Evolutionary conservation across 2,888 invertebrate genomes (phyloP), one percentile per base, ranked within the genome.

Genomic region (Neocrepidodera transversa): DNA sequence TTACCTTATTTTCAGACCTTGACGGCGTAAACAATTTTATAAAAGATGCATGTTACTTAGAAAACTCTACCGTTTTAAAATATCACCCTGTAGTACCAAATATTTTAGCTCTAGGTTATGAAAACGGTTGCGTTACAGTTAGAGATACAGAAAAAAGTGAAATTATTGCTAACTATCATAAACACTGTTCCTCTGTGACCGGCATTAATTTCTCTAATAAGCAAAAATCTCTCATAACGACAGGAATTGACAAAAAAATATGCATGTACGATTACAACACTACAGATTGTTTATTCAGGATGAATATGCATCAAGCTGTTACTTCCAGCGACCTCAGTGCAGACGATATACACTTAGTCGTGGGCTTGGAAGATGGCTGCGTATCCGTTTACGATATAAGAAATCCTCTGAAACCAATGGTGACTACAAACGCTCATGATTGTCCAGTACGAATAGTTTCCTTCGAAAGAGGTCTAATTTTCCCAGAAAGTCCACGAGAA

Each of bases 311-410:
- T 32, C 70, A 73, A 42, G 68, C 73, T 1, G 64, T 77, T 1
- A 74, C 73, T 2, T 64, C 71, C 1, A 60, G 76, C 2, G 77
- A 76, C 49, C 64, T 75, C 13, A 72, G 73, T 52, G 51, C 64
- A 4, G 72, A 76, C 54, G 74, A 72, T 13, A 62, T 65, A 13
- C 65, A 66, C 23, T 50, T 78, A 11, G 76, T 71, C 0, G 71
- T 74, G 2, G 78, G 76, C 5, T 58, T 72, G 5, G 70, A 70
- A 42, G 70, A 73, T 47, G 78, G 78, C 6, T 65, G 66, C 20
- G 60, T 78, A 1, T 72, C 71, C 52, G 52, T 77, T 1, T 78
- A 75, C 63, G 75, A 78, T 51, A 60, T 76, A 18, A 66, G 70
- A 52, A 69, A 73, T 49, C 69, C 71, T 1, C 56, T 76, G 16